These are phyloP conservation scores for Contarinia nasturtii DNA, from an alignment of 1,140 invertebrate species.

Conservation along the genomic window DNA sequence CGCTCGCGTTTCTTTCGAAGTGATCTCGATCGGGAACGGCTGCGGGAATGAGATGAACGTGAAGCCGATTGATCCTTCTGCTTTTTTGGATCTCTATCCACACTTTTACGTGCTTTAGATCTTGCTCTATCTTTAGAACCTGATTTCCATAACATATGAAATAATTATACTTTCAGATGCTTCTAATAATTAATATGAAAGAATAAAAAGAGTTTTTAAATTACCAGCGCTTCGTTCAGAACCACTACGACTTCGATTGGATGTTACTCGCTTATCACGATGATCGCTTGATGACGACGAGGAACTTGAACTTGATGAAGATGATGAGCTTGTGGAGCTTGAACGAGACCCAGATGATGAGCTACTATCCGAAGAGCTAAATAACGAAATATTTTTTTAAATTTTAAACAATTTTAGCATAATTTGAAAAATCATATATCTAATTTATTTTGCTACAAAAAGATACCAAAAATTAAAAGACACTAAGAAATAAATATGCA, in stretches of 20 bases:
- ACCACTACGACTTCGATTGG: background rate
- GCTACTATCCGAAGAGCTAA: conserved; percentile 28
- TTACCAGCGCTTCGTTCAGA: conserved; percentile 1
- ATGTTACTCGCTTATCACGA: conserved; percentile 17
- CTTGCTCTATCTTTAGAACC: conserved; percentile 12
- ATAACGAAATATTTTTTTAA: conserved; percentile 3
- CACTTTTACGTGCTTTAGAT: conserved; percentile 21
- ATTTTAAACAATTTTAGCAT: conserved; percentile 1
- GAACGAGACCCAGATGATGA: conserved; percentile 57
- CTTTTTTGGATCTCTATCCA: conserved; percentile 23
- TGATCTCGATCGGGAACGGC: conserved; percentile 22
- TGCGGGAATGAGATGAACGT: background rate
- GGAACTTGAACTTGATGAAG: conserved; percentile 33
- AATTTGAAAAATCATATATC: conserved; percentile 1
- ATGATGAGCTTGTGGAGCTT: conserved; percentile 42
- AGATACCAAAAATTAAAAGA: background rate
- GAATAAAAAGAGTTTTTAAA: conserved; percentile 3
- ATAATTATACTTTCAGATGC: too few species aligned
- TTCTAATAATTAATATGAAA: too few species aligned
- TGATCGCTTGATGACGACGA: conserved; percentile 32
- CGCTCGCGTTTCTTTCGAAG: conserved; percentile 46
- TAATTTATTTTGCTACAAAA: conserved; percentile 1
- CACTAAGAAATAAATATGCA: conserved; percentile 1
- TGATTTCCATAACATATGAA: too few species aligned
- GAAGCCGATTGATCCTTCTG: background rate